Evolutionary conservation across 2,113 vertebrate genomes (phyloP).

Genomic region (Chaenogobius annularis): DNA sequence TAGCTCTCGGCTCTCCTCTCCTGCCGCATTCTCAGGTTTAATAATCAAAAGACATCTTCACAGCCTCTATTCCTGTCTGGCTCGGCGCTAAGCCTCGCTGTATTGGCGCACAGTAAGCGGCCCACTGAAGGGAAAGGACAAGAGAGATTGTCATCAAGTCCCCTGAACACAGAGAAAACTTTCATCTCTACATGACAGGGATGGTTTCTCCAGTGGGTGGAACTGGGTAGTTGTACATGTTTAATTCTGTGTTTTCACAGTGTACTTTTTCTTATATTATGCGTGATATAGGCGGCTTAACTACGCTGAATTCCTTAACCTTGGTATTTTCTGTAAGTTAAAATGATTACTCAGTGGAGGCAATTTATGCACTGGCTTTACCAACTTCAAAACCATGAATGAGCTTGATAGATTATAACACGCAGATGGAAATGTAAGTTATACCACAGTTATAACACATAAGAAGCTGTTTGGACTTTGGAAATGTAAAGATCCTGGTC

Average conservation of each 20-base stretch:
- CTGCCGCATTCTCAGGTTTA: slow-evolving; percentile 19
- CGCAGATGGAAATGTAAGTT: too few species aligned
- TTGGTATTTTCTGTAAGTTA: too few species aligned
- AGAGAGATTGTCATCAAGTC: slow-evolving; percentile 44
- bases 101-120: slow-evolving; percentile 31
- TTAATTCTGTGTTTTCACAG: background rate
- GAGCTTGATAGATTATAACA: too few species aligned
- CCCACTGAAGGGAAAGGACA: slow-evolving; percentile 46
- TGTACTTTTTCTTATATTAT: background rate
- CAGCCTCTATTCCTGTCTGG: slow-evolving; percentile 20
- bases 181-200: slow-evolving; percentile 40
- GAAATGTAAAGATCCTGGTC: too few species aligned
- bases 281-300: background rate
- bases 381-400: too few species aligned
- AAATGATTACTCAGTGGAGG: too few species aligned
- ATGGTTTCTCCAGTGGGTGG: slow-evolving; percentile 17
- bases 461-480: too few species aligned
- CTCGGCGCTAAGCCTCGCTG: slow-evolving; percentile 32
- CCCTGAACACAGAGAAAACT: slow-evolving; percentile 29
- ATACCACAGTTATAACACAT: too few species aligned
- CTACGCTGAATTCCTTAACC: background rate
- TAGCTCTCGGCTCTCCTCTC: slow-evolving; percentile 36
- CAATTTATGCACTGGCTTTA: too few species aligned
- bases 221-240: background rate
- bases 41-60: slow-evolving; percentile 53